Conservation (phyloP, 2,797 vertebrate species). For the Eulemur rubriventer region DNA sequence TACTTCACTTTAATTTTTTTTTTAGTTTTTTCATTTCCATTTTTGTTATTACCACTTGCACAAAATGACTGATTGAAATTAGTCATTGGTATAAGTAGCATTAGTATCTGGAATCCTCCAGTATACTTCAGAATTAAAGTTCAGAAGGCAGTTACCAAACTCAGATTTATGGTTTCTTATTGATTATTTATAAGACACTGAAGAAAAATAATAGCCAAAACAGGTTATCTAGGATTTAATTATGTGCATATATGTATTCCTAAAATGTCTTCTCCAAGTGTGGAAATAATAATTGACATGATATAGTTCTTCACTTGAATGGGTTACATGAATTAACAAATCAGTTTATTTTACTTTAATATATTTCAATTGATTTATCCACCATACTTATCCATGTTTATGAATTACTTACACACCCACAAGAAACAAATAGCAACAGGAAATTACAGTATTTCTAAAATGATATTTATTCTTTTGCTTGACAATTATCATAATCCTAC, state of each 20-base stretch:
- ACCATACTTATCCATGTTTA: not conserved
- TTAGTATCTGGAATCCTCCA: not conserved
- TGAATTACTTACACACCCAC: not conserved
- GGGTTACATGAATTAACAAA: not conserved
- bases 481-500: not conserved
- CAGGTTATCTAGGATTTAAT: not conserved
- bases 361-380: not conserved
- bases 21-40: not conserved
- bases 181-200: not conserved
- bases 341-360: not conserved
- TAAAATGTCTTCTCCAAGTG: not conserved
- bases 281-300: not conserved
- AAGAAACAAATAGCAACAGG: not conserved
- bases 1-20: constrained; percentile 40
- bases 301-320: not conserved
- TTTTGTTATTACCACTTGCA: not conserved
- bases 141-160: not conserved
- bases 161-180: not conserved
- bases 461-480: not conserved
- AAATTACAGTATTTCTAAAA: not conserved
- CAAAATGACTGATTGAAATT: constrained; percentile 63
- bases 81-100: constrained; percentile 41
- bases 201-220: not conserved
- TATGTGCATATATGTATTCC: not conserved
- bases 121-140: constrained; percentile 41